These are phyloP conservation scores for Linnaemya vulpina DNA, from an alignment of 2,888 invertebrate species.

Conservation along the genomic window DNA sequence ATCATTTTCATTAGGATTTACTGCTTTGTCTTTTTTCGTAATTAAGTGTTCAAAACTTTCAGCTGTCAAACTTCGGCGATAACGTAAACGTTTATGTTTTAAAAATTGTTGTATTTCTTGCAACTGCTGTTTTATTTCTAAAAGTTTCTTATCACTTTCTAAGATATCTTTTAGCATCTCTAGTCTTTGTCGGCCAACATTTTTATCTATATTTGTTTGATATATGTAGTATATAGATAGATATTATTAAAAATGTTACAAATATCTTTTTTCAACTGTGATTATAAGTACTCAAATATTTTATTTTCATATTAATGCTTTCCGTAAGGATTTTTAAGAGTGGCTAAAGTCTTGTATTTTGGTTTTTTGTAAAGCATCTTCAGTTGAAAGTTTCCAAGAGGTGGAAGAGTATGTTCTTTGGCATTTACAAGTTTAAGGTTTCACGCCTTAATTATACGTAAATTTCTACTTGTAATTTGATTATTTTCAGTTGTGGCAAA, in stretches of 20 bases:
- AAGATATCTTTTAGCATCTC: conserved; percentile 7
- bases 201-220: conserved; percentile 28
- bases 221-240: neutral
- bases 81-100: conserved; percentile 67
- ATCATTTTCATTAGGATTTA: conserved; percentile 37
- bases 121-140: conserved; percentile 53
- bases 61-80: conserved; percentile 79
- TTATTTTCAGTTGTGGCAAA: conserved; percentile 24
- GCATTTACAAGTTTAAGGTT: conserved; percentile 39
- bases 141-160: conserved; percentile 1
- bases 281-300: neutral
- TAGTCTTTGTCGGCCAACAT: conserved; percentile 3
- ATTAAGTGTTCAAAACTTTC: conserved; percentile 80
- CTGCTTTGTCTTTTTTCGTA: conserved; percentile 74
- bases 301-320: neutral
- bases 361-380: conserved; percentile 12
- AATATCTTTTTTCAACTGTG: neutral
- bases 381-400: neutral
- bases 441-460: conserved; percentile 60
- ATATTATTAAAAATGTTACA: conserved; percentile 2
- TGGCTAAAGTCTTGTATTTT: conserved; percentile 39
- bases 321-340: neutral
- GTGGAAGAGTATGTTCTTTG: neutral
- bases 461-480: conserved; percentile 56
- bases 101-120: conserved; percentile 52